Evolutionary conservation across 2,113 vertebrate genomes (phyloP).

Genomic region (Lanius collurio): DNA sequence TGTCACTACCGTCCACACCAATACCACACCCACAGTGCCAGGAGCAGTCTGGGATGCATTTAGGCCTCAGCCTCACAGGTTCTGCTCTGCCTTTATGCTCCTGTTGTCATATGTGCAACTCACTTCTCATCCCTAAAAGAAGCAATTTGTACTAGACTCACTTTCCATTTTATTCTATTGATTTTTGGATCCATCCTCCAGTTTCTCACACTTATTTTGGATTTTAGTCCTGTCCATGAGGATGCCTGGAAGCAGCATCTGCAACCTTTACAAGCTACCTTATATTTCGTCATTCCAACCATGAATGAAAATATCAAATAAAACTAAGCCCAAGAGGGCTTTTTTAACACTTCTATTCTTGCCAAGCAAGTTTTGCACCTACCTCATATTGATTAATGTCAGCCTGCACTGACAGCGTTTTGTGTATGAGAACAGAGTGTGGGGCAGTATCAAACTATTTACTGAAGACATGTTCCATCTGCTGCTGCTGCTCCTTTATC

Average conservation of each 20-base stretch:
- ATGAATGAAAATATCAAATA: not conserved
- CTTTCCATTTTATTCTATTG: not conserved
- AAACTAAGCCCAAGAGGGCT: not conserved
- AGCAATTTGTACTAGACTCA: not conserved
- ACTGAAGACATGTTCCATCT: not conserved
- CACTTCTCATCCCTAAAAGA: not conserved
- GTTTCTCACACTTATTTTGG: not conserved
- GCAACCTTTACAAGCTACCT: not conserved
- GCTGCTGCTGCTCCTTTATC: not conserved
- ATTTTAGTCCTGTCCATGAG: not conserved
- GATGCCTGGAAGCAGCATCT: not conserved
- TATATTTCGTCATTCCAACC: not conserved
- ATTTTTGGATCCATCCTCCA: not conserved
- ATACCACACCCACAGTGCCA: rapidly evolving
- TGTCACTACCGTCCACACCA: not conserved
- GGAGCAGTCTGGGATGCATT: not conserved
- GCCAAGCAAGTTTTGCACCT: not conserved
- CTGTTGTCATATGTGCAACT: not conserved
- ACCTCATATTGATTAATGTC: rapidly evolving
- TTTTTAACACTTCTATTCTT: not conserved
- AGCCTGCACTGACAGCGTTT: not conserved
- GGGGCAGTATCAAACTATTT: not conserved
- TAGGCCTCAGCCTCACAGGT: not conserved
- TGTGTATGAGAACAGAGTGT: not conserved
- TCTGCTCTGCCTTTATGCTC: not conserved